These are phyloP conservation scores for Neotoxoptera formosana DNA, from an alignment of 1,140 invertebrate species.

Conservation along the genomic window DNA sequence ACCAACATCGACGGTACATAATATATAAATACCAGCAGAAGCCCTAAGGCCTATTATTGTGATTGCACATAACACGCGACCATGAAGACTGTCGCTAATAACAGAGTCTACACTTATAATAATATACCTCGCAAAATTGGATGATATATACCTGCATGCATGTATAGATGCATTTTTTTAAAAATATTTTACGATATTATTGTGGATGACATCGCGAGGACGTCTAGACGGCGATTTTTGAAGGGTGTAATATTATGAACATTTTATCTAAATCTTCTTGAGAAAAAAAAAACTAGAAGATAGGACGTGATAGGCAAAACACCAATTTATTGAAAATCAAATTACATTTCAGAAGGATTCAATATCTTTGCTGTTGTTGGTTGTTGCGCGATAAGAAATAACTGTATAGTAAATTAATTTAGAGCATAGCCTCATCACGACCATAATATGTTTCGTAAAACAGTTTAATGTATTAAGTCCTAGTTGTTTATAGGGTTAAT, in stretches of 20 bases:
- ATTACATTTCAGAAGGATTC: not conserved
- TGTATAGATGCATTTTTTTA: not conserved
- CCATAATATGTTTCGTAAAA: not conserved
- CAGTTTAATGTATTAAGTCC: not conserved
- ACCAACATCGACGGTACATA: not conserved
- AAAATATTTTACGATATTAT: not conserved
- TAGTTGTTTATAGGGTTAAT: not conserved
- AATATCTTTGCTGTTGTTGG: not conserved
- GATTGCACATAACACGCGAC: not conserved
- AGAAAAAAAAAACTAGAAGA: not conserved
- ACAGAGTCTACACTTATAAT: not conserved
- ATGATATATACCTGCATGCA: not conserved
- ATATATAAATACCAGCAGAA: not conserved
- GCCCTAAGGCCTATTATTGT: not conserved
- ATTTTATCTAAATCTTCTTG: not conserved
- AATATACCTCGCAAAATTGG: conserved; percentile 58
- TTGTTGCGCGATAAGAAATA: too few species aligned
- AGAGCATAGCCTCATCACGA: too few species aligned
- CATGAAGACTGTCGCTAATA: not conserved
- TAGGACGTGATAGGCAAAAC: too few species aligned
- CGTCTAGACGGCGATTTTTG: not conserved
- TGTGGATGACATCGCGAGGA: not conserved
- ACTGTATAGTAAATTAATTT: too few species aligned
- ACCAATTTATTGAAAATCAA: not conserved
- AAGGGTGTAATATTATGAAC: not conserved